A percentile compares a stretch with the other conserved stretches of the same genome.
phyloP scores from a whole-genome alignment of 2,888 invertebrate species.

The Mellilla xanthometata region DNA sequence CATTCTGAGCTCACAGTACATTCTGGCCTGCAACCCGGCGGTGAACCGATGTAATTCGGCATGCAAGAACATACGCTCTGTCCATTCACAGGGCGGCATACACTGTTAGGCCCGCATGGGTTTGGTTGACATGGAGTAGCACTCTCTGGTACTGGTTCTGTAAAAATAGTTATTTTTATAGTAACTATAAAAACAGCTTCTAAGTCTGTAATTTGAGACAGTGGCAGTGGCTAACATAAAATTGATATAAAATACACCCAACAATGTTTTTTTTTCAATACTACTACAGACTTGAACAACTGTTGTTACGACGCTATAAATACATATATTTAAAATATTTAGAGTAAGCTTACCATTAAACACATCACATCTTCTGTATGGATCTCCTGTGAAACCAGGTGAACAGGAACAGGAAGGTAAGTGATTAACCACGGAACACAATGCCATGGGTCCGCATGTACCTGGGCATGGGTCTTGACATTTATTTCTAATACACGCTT shows the following conservation, averaged over 20 bases:
- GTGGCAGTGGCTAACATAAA: too few species aligned
- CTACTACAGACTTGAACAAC: too few species aligned
- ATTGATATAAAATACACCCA: too few species aligned
- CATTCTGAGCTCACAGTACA: conserved; percentile 91
- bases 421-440: conserved; percentile 88
- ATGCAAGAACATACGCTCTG: conserved; percentile 90
- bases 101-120: conserved; percentile 89
- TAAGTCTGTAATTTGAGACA: background rate
- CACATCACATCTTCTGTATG: conserved; percentile 84
- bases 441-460: conserved; percentile 87
- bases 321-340: too few species aligned
- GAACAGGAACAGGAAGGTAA: conserved; percentile 87
- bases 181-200: background rate
- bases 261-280: too few species aligned
- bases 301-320: too few species aligned
- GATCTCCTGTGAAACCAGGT: conserved; percentile 88
- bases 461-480: conserved; percentile 91
- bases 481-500: conserved; percentile 87
- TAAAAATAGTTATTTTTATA: conserved; percentile 3
- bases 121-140: conserved; percentile 86
- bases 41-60: conserved; percentile 87
- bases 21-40: conserved; percentile 90
- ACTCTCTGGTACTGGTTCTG: conserved; percentile 60
- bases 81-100: conserved; percentile 86
- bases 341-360: conserved; percentile 53